Base-by-base conservation (phyloP, 2,113 vertebrate species). In the Antennarius striatus region DNA sequence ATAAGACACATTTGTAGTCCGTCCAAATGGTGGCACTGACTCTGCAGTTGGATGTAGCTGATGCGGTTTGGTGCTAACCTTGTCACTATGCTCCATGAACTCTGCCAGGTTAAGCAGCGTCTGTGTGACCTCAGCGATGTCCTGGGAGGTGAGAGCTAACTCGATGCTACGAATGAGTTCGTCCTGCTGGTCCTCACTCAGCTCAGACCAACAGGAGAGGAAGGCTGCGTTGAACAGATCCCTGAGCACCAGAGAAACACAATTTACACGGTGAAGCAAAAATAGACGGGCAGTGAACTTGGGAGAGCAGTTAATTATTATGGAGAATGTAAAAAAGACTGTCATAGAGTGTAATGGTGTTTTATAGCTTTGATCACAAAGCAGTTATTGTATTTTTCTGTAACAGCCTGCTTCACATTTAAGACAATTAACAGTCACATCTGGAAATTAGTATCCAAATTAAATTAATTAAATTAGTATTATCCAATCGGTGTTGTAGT, bases 61-160 rank as follows among this genome's bases (percentile, higher is more conserved):
- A 12, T 46, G 16, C 7, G 40, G 22, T 5, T 58, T 28, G 56
- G 3, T 63, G 45, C 77, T 63, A 16, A 99, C 98, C 96, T 99
- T 99, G 90, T 99, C 98, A 50, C 97, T 99, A 91, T 99, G 98
- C 65, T 99, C 98, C 97, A 99, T 99, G 90, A 99, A 99, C 74
- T 99, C 98, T 0, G 98, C 98, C 88, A 99, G 85, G 85, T 99
- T 99, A 29, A 99, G 92, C 12, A 99, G 93, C 0, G 98, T 99
- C 83, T 99, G 98, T 0, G 98, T 99, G 91, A 99, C 98, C 77
- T 99, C 98, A 0, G 96, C 96, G 1, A 99, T 99, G 87, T 99
- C 98, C 83, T 99, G 98, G 3, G 98, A 97, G 5, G 96, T 99
- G 70, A 99, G 92, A 0, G 98, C 98, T 59, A 98, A 48, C 77